Evolutionary conservation across 35 echinoderm and acorn worm genomes (phyloP).

Genomic region (Lytechinus variegatus): DNA sequence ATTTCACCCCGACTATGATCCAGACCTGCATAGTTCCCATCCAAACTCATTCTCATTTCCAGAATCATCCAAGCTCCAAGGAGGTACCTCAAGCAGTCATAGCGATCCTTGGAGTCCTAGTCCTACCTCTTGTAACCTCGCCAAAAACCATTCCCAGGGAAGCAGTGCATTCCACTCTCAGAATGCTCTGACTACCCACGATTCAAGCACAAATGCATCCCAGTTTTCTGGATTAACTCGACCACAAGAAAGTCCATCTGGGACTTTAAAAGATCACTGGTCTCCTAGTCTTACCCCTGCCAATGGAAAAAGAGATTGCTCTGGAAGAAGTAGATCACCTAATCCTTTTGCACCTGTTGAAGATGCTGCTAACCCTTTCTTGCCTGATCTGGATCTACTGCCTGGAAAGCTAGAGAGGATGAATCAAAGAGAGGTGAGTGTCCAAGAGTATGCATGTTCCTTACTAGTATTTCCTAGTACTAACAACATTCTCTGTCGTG

Average conservation of each 20-base stretch:
- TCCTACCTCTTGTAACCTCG: not conserved
- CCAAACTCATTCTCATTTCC: not conserved
- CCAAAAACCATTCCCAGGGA: not conserved
- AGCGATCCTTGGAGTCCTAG: not conserved
- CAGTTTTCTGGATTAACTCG: not conserved
- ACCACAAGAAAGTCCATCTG: not conserved
- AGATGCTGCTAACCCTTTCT: not conserved
- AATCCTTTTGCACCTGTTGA: slow-evolving; percentile 21
- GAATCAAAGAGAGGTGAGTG: not conserved
- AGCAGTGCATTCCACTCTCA: not conserved
- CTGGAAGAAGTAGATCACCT: not conserved
- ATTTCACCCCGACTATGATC: not conserved
- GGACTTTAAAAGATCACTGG: not conserved
- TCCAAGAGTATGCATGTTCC: not conserved
- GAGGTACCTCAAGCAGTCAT: not conserved
- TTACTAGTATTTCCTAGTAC: not conserved
- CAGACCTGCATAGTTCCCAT: not conserved
- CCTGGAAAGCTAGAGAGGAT: not conserved
- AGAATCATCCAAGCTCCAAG: not conserved
- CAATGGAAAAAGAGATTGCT: not conserved
- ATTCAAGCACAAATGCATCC: not conserved
- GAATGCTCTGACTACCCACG: not conserved
- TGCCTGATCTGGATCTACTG: not conserved
- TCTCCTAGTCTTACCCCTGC: not conserved
- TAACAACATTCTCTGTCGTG: too few species aligned